Evolutionary conservation across 2,888 invertebrate genomes (phyloP).

Genomic region (Cataglyphis altisquamis): DNA sequence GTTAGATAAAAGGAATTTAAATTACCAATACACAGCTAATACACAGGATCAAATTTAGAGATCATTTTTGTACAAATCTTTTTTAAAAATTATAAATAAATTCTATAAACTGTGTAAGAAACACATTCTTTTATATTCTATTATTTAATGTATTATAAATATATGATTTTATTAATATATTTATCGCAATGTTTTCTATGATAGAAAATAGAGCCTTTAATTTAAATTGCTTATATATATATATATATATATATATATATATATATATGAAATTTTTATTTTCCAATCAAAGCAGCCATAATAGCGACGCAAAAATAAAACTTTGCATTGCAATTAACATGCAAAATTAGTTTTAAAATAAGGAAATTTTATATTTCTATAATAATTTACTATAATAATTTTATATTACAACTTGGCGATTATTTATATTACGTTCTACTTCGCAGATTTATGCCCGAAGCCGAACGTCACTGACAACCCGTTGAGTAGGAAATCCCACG

Average conservation of each 20-base stretch:
- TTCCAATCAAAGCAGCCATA: too few relatives aligned
- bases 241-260: too few relatives aligned
- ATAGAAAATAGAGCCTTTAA: background rate
- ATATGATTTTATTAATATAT: background rate
- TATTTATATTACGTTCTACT: too few relatives aligned
- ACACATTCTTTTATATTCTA: background rate
- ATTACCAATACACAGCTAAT: background rate
- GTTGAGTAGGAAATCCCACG: conserved; percentile 93
- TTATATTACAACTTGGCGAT: too few relatives aligned
- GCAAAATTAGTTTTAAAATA: too few relatives aligned
- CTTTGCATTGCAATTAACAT: too few relatives aligned
- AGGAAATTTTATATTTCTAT: too few relatives aligned
- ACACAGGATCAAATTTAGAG: background rate
- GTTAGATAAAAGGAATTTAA: background rate
- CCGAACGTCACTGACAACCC: conserved; percentile 92
- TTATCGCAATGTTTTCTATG: background rate
- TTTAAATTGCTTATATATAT: background rate
- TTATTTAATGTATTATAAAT: background rate
- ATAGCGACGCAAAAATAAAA: too few relatives aligned
- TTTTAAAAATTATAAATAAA: background rate
- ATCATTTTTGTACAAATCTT: background rate
- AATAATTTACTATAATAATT: too few relatives aligned
- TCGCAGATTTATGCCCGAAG: conserved; percentile 95
- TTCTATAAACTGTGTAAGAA: background rate
- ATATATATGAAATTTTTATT: too few relatives aligned